Conservation (phyloP, 2,888 invertebrate genomes). For the Anticlea derivata region DNA sequence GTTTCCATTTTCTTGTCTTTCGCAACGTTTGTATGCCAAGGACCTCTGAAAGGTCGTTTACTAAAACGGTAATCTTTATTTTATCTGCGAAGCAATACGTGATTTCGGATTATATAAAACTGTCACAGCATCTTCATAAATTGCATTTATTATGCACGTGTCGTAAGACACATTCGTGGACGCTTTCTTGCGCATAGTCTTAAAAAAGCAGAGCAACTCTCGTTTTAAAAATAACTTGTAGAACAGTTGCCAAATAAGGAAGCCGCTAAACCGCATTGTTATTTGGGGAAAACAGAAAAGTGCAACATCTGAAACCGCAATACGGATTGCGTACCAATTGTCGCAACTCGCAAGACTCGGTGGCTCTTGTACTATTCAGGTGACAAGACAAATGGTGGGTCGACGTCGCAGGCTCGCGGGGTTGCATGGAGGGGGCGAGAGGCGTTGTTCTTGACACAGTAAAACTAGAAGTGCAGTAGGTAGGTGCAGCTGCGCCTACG, state of each 20-base stretch:
- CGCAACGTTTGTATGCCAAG: slow-evolving; percentile 73
- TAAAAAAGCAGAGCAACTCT: slow-evolving; percentile 32
- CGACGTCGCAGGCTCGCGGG: slow-evolving; percentile 31
- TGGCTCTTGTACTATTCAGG: slow-evolving; percentile 51
- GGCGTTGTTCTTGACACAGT: slow-evolving; percentile 84
- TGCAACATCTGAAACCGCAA: slow-evolving; percentile 43
- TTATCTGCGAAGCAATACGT: slow-evolving; percentile 63
- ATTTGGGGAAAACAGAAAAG: slow-evolving; percentile 43
- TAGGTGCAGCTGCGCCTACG: slow-evolving; percentile 82
- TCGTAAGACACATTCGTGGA: slow-evolving; percentile 10
- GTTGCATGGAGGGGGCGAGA: slow-evolving; percentile 66
- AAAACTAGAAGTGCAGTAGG: slow-evolving; percentile 83
- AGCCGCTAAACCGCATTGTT: slow-evolving; percentile 46
- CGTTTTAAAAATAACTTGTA: slow-evolving; percentile 35
- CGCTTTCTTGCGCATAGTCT: slow-evolving; percentile 9
- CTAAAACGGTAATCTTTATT: slow-evolving; percentile 81
- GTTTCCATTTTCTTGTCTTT: slow-evolving; percentile 66
- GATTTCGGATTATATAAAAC: slow-evolving; percentile 58
- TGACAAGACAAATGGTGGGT: slow-evolving; percentile 60
- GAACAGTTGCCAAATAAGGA: slow-evolving; percentile 48
- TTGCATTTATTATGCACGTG: slow-evolving; percentile 25
- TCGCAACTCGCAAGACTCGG: slow-evolving; percentile 55
- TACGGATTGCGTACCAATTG: slow-evolving; percentile 53
- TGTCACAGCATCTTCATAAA: slow-evolving; percentile 37
- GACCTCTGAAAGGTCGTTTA: slow-evolving; percentile 73